Conservation (phyloP, 2,797 vertebrate species). For the Paguma larvata region DNA sequence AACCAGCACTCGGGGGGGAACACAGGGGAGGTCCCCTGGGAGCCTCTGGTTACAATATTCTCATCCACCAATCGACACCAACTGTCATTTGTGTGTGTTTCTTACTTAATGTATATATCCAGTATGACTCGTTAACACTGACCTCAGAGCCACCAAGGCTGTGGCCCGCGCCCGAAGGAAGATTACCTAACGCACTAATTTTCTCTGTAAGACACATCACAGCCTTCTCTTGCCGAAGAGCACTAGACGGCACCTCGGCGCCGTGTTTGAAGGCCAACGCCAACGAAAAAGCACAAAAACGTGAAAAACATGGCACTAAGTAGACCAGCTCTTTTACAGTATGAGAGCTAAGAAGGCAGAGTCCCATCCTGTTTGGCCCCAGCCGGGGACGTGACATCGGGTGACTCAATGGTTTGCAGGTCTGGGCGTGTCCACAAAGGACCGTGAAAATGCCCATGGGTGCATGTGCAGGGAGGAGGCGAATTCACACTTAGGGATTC, state of each 20-base stretch:
- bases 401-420: background rate
- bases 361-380: background rate
- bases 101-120: background rate
- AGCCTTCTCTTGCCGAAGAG: background rate
- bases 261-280: background rate
- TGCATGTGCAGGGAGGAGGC: too few species aligned
- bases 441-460: background rate
- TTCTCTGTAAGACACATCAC: background rate
- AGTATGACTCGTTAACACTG: background rate
- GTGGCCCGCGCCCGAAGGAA: background rate
- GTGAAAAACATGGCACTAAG: background rate
- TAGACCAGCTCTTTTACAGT: background rate
- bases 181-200: background rate
- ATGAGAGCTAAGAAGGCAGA: background rate
- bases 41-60: background rate
- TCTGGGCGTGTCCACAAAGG: accelerated
- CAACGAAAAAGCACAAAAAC: background rate
- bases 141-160: background rate
- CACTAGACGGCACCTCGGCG: background rate
- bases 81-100: background rate
- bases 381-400: accelerated
- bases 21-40: background rate
- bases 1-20: accelerated
- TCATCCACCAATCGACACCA: background rate
- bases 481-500: background rate